Conservation (phyloP, 2,113 vertebrate species). For the Vicugna pacos region DNA sequence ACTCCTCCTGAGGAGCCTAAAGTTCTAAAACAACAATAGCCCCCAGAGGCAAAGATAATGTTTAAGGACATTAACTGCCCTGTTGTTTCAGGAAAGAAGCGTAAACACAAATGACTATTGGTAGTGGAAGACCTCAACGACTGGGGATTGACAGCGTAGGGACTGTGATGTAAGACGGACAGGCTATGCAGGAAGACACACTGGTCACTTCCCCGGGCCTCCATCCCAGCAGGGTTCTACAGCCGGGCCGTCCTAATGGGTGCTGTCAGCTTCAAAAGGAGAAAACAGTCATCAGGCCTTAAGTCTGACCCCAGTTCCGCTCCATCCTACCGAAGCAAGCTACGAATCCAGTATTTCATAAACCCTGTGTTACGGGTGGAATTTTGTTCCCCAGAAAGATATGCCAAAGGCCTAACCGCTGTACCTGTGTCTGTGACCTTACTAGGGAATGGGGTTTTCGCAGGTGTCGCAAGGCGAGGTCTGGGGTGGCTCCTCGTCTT, state of each 20-base stretch:
- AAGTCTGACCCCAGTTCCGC: neutral
- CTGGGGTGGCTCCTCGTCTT: no score
- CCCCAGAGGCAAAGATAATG: neutral
- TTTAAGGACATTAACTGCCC: neutral
- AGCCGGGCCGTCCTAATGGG: neutral
- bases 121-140: neutral
- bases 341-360: neutral
- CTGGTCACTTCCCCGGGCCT: neutral
- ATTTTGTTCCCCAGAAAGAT: neutral
- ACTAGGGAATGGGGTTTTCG: neutral
- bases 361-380: neutral
- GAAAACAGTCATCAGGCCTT: neutral
- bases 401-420: neutral
- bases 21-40: neutral
- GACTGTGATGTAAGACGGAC: neutral
- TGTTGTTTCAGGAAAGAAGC: neutral
- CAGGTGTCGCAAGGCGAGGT: neutral
- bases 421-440: neutral
- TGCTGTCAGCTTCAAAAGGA: fast-evolving
- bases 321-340: neutral
- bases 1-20: neutral
- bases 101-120: neutral
- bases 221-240: fast-evolving
- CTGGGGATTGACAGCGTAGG: fast-evolving
- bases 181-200: neutral